A percentile compares a stretch with the other conserved stretches of the same genome.
Conservation (phyloP, 1,140 invertebrate species). For the Tetramorium simillimum region DNA sequence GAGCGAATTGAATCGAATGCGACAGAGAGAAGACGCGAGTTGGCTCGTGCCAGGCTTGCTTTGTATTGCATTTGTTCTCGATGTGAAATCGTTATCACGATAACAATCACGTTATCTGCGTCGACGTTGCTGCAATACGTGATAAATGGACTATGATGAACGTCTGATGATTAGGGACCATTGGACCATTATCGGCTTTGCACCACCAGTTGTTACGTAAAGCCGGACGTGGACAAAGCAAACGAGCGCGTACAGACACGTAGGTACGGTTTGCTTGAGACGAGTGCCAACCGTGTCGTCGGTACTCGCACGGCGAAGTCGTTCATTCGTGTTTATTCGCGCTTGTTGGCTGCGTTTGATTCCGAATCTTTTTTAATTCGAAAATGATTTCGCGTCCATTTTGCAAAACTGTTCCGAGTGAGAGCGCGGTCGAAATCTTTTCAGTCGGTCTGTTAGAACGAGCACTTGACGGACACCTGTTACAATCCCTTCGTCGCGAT, state of each 20-base stretch:
- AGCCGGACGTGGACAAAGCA: background rate
- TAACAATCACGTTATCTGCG: background rate
- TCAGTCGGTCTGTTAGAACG: too few species aligned
- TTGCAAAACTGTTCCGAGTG: background rate
- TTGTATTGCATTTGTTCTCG: background rate
- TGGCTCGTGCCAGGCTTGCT: background rate
- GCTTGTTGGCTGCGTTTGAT: background rate
- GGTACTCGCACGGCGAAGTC: background rate
- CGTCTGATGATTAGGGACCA: background rate
- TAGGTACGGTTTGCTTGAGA: background rate
- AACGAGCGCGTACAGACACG: background rate
- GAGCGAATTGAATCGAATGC: slow-evolving; percentile 10
- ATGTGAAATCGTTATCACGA: background rate
- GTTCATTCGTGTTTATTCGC: background rate
- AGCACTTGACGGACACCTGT: slow-evolving; percentile 37
- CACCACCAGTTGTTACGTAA: background rate
- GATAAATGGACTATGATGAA: slow-evolving; percentile 5
- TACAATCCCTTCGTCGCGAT: slow-evolving; percentile 6
- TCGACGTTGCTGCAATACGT: background rate
- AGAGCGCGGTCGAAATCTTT: background rate
- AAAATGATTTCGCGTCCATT: background rate
- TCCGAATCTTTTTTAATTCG: background rate
- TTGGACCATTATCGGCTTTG: background rate
- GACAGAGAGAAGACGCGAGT: background rate
- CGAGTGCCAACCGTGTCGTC: background rate